Evolutionary conservation across 1,140 invertebrate genomes (phyloP), one percentile per base, ranked within the genome.

Genomic region (Hycleus phaleratus): DNA sequence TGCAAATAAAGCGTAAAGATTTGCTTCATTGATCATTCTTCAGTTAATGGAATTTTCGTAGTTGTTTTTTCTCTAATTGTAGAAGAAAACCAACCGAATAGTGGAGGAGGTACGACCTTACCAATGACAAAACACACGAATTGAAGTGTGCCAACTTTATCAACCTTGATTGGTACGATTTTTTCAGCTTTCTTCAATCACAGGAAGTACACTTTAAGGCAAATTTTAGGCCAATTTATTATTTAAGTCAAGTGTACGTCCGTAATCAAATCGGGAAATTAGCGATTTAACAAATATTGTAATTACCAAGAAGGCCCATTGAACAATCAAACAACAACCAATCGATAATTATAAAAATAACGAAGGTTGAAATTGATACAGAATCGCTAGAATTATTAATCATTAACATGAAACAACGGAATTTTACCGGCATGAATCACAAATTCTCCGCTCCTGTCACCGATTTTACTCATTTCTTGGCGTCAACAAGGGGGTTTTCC

Each of bases 11-110:
- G 38, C 49, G 56, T 48, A 38, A 53, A 53, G 51, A 49, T 59
- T 54, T 59, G 58, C 42, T 54, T 52, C 43, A 52, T 47, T 52
- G 48, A 49, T 59, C 54, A 26, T 45, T 53, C 38, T 46, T n/a
- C 25, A 12, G 48, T 47, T 54, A 49, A 39, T 52, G 49, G 32
- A 58, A 58, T 50, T 42, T 50, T 46, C 25, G 11, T 12, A 9
- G 56, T 4, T 18, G 18, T 18, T 18, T 18, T 12, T 18, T 18
- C n/a, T 18, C 18, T 18, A 18, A 18, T 18, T 18, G 18, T 18
- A 18, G 18, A 1, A 18, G 18, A 18, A 18, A 18, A 18, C 18
- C 32, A 32, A 32, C 32, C 4, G 7, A 32, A 2, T 18, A 18
- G 18, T 18, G 18, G 18, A 18, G 11, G 47, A 24, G 39, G 46